phyloP scores from a whole-genome alignment of 2,888 invertebrate genomes.

The Latheticus oryzae region DNA sequence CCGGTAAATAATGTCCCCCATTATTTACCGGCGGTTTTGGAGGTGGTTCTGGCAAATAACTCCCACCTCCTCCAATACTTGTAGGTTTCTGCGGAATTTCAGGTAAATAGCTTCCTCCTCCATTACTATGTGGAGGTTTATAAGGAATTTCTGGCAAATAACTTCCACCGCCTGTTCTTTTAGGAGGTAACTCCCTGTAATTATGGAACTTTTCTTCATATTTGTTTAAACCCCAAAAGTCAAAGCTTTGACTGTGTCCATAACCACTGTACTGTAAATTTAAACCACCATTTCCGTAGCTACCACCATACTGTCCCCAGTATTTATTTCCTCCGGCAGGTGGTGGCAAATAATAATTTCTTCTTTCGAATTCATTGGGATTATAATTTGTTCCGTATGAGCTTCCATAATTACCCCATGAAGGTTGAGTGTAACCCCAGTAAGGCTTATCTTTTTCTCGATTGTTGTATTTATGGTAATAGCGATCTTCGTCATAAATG shows the following conservation, averaged over 20 bases:
- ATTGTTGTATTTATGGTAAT: conserved; percentile 45
- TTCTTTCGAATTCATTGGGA: conserved; percentile 36
- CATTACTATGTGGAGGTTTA: conserved; percentile 20
- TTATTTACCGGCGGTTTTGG: background rate
- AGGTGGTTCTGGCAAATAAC: conserved; percentile 25
- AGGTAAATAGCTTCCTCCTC: conserved; percentile 31
- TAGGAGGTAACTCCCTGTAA: conserved; percentile 32
- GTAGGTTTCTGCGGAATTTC: conserved; percentile 38
- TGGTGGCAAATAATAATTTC: conserved; percentile 53
- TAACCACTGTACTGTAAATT: conserved; percentile 49
- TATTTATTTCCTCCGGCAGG: conserved; percentile 58
- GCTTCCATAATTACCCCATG: conserved; percentile 74
- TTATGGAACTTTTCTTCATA: conserved; percentile 42
- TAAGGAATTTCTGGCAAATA: conserved; percentile 37
- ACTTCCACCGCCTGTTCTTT: conserved; percentile 8
- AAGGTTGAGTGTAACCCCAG: conserved; percentile 60
- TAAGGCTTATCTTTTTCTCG: conserved; percentile 54
- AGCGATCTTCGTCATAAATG: conserved; percentile 34
- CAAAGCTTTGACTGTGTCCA: conserved; percentile 51
- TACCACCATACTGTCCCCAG: conserved; percentile 63
- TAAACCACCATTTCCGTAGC: conserved; percentile 56
- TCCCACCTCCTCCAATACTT: conserved; percentile 14
- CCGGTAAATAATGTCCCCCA: conserved; percentile 5
- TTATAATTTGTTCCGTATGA: conserved; percentile 66
- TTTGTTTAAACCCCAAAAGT: conserved; percentile 57